Evolutionary conservation across 2,888 invertebrate species (phyloP).

Genomic region (Cosmopolites sordidus): DNA sequence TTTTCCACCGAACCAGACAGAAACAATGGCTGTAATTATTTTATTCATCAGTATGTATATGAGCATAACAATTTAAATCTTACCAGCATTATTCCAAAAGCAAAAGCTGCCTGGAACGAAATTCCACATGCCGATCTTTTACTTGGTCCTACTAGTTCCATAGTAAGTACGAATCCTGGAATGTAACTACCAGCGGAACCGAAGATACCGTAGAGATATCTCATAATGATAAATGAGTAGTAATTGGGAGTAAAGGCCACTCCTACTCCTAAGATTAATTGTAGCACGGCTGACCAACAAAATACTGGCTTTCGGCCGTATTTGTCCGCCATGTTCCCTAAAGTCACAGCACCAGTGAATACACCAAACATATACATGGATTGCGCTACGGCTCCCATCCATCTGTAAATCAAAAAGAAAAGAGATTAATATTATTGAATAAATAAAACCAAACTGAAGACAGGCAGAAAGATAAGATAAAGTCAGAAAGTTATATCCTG

Average conservation of each 20-base stretch:
- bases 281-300: constrained; percentile 69
- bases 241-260: constrained; percentile 78
- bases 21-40: too few relatives aligned
- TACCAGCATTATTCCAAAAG: constrained; percentile 75
- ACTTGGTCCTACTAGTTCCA: constrained; percentile 79
- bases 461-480: too few relatives aligned
- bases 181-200: constrained; percentile 76
- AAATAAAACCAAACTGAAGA: too few relatives aligned
- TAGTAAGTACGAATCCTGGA: constrained; percentile 61
- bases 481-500: too few relatives aligned
- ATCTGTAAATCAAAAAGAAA: constrained; percentile 47
- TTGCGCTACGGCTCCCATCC: constrained; percentile 79
- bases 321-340: constrained; percentile 73
- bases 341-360: constrained; percentile 69
- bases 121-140: constrained; percentile 78
- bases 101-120: constrained; percentile 74
- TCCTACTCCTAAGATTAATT: constrained; percentile 61
- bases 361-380: constrained; percentile 79
- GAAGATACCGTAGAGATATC: constrained; percentile 60
- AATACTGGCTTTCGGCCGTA: constrained; percentile 76
- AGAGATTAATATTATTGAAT: too few relatives aligned
- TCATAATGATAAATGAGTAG: constrained; percentile 62
- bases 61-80: too few relatives aligned
- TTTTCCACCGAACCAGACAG: too few relatives aligned
- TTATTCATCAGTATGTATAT: too few relatives aligned